Evolutionary conservation across 2,113 vertebrate species (phyloP), one percentile per base, ranked within the genome.

Genomic region (Peromyscus leucopus): DNA sequence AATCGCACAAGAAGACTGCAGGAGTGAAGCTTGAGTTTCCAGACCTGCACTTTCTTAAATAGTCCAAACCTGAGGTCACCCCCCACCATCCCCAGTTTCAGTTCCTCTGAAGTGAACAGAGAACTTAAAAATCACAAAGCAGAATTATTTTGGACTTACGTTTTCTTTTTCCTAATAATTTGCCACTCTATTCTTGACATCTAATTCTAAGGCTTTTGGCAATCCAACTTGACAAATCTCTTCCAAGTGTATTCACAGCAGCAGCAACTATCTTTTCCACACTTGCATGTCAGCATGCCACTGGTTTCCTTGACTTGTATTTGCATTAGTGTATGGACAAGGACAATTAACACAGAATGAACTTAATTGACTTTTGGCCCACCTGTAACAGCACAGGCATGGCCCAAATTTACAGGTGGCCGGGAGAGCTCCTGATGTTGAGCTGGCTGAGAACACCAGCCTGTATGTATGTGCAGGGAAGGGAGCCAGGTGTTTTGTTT

Each of bases 161-260:
- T 78, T 72, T 89, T 83, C 69, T 91, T 74, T 65, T 91, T 24
- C 2, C 80, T 28, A 39, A 84, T 71, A 19, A 91, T 95, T 95
- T 92, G 42, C 22, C 7, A 76, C n/a, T 87, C 75, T 85, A 36
- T 79, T 91, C 15, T 61, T 48, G 12, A 76, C 6, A 61, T 4
- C 2, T 78, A 87, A 83, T 76, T 63, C 84, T 87, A 51, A 4
- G 78, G 11, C 24, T 80, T 80, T 87, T 63, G 61, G 8, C 57
- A 72, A 51, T 7, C 85, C 22, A 46, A 39, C 46, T 82, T 89
- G 33, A 71, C 16, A 22, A 42, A 85, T 5, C 8, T 61, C 11
- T 90, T 39, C 13, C 36, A 95, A 92, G 67, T 21, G 83, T 75
- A 79, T 93, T 89, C 51, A 80, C 9, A 89, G 93, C 89, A 93